A percentile compares a stretch with the other conserved stretches of the same genome.
Conservation (phyloP, 2,888 invertebrate species). For the Pheosia tremula region DNA sequence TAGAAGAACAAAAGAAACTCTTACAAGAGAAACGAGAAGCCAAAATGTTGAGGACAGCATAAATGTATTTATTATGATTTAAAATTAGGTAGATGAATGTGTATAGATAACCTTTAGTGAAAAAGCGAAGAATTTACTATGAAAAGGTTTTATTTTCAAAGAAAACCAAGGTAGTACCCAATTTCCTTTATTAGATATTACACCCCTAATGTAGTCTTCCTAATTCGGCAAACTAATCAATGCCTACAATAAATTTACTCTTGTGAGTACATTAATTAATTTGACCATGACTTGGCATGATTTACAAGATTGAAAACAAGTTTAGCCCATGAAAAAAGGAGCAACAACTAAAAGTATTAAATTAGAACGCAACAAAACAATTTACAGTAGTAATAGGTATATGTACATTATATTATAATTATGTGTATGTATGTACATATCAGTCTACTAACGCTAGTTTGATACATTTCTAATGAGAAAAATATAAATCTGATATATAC, state of each 20-base stretch:
- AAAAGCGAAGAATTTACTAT: slow-evolving; percentile 20
- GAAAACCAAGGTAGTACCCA: slow-evolving; percentile 12
- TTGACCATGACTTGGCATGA: slow-evolving; percentile 24
- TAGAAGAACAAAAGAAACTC: slow-evolving; percentile 90
- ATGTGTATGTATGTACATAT: slow-evolving; percentile 25
- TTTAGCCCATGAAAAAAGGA: background rate
- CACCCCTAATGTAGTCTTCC: slow-evolving; percentile 16
- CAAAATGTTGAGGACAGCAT: slow-evolving; percentile 93
- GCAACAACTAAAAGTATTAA: background rate
- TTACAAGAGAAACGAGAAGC: slow-evolving; percentile 94
- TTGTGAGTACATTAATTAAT: background rate
- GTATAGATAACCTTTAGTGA: slow-evolving; percentile 27
- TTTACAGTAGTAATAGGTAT: slow-evolving; percentile 28
- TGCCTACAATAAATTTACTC: background rate
- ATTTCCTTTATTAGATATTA: slow-evolving; percentile 27
- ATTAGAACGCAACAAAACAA: background rate
- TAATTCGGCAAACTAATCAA: slow-evolving; percentile 3
- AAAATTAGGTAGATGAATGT: slow-evolving; percentile 32
- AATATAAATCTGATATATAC: slow-evolving; percentile 21
- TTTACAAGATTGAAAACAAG: background rate
- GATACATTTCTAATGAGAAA: slow-evolving; percentile 26
- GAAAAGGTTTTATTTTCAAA: slow-evolving; percentile 22
- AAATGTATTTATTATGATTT: slow-evolving; percentile 25
- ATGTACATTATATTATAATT: slow-evolving; percentile 25
- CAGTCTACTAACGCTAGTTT: slow-evolving; percentile 32